These are phyloP conservation scores for Indicator indicator DNA, from an alignment of 2,113 vertebrate species.

Conservation along the genomic window DNA sequence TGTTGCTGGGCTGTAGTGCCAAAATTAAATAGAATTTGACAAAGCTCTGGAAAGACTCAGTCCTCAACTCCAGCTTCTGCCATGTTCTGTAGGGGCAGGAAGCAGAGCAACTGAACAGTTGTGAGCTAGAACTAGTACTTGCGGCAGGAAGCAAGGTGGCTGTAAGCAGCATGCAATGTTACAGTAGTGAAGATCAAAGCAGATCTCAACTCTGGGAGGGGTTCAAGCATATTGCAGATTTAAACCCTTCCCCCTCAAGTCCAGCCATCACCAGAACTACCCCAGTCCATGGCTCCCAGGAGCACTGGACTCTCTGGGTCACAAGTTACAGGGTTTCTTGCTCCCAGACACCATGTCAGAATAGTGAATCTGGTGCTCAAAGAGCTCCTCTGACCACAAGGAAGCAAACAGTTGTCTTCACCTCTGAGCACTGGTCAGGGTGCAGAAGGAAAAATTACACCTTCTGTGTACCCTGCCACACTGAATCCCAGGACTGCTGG, in stretches of 20 bases:
- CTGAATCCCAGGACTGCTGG: neutral
- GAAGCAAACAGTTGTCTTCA: neutral
- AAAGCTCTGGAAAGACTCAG: neutral
- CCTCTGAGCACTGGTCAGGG: neutral
- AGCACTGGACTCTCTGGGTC: fast-evolving
- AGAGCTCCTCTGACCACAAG: neutral
- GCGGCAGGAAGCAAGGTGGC: neutral
- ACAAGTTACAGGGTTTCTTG: neutral
- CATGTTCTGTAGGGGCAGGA: neutral
- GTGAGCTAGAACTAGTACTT: fast-evolving
- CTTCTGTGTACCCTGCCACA: neutral
- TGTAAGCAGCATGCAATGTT: fast-evolving
- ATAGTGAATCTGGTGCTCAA: neutral
- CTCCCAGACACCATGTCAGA: neutral
- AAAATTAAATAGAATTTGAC: neutral
- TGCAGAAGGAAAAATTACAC: neutral
- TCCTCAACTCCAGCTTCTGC: neutral
- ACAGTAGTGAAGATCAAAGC: neutral
- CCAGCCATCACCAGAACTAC: neutral
- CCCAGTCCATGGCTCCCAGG: neutral
- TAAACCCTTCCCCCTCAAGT: neutral
- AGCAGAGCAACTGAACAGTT: fast-evolving
- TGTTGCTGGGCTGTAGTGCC: neutral
- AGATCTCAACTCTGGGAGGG: neutral
- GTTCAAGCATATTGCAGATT: neutral